A percentile compares a stretch with the other conserved stretches of the same genome.
phyloP scores from a whole-genome alignment of 30 jellyfish, hydroid and myxozoan genomes.

The Pelagia noctiluca region DNA sequence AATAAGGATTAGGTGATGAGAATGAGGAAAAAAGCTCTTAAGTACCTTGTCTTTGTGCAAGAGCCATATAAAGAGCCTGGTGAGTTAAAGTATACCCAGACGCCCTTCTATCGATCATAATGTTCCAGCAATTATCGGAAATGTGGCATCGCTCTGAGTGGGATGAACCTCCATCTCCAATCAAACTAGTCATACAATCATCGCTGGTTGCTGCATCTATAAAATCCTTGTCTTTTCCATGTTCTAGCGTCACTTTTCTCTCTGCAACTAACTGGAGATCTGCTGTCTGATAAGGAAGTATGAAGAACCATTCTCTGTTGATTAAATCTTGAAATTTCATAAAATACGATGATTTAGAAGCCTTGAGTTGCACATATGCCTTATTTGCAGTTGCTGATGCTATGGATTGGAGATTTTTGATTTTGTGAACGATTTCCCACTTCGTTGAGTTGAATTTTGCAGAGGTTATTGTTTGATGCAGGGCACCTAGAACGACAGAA shows the following conservation, averaged over 20 bases:
- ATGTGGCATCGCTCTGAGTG: background rate
- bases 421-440: background rate
- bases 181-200: background rate
- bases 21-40: background rate
- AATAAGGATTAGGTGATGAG: background rate
- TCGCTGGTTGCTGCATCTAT: background rate
- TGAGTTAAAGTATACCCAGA: conserved; percentile 28
- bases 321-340: background rate
- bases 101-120: conserved; percentile 1
- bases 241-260: background rate
- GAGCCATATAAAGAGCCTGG: conserved; percentile 31
- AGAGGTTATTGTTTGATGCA: background rate
- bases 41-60: conserved; percentile 18
- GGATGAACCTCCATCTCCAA: background rate
- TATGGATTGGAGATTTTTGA: background rate
- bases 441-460: background rate
- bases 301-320: background rate
- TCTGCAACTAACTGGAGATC: background rate
- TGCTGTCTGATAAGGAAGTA: background rate
- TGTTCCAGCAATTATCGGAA: conserved; percentile 13
- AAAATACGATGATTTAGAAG: background rate
- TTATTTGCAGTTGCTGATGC: background rate
- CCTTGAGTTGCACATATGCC: background rate
- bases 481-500: background rate
- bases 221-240: background rate